Base-by-base conservation (phyloP, 2,797 vertebrate genomes). In the Pitangus sulphuratus region DNA sequence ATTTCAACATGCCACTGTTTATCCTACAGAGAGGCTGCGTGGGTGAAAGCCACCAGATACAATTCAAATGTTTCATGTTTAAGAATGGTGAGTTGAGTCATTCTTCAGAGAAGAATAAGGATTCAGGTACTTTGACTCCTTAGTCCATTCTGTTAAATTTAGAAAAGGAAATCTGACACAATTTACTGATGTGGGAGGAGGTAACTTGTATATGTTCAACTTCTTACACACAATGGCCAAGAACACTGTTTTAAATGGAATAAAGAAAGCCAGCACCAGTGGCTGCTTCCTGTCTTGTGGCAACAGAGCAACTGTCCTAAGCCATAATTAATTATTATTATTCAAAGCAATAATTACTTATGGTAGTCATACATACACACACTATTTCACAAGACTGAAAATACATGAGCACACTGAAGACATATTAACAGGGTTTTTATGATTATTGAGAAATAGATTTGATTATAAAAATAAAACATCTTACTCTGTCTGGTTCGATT, bases 401-500 rank as follows among this genome's bases (percentile, higher is more conserved):
- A 78, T 5, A 37, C 1, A 17, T 1, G n/a, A 76, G 76, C 30
- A 48, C 64, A 45, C 7, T 45, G 80, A n/a, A 78, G 69, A 82
- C 62, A 74, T 3, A 8, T 1, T 1, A 81, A 76, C 82, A 76
- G 45, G 37, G 22, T 6, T 42, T 68, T 42, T 26, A n/a, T 50
- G 83, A 58, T 53, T 61, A 77, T 0, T 30, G 51, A 61, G 50
- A 78, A 85, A 69, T 81, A 68, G 4, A 20, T 80, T 90, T 82
- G 92, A 93, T 26, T 80, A 60, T n/a, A 95, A 85, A 95, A 94
- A 72, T 44, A 95, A 97, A 87, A n/a, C 30, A 78, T 91, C 96
- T 97, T 97, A 98, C 74, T 97, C 96, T 90, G 88, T 96, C 96
- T 97, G 86, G 95, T 96, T 97, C 40, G 96, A 72, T 95, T 98